phyloP scores from a whole-genome alignment of 2,113 vertebrate genomes.

The Xenopus tropicalis region DNA sequence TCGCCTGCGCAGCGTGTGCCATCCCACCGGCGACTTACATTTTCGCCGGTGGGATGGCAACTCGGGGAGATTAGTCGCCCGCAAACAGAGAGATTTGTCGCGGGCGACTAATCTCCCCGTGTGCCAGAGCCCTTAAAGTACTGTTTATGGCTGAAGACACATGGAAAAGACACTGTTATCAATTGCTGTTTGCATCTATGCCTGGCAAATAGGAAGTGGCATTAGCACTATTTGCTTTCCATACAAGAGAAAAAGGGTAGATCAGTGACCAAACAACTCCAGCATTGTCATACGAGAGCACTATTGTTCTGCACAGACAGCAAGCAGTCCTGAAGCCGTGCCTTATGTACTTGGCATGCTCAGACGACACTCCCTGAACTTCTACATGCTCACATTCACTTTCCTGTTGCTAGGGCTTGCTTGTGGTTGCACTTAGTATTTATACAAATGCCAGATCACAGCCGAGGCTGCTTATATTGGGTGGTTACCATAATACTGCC shows the following conservation, averaged over 20 bases:
- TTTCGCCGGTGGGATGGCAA: no score
- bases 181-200: not conserved
- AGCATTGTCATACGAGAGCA: not conserved
- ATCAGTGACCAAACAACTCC: not conserved
- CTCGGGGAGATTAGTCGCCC: no score
- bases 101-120: no score
- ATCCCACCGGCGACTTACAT: no score
- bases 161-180: not conserved
- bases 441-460: no score
- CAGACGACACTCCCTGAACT: not conserved
- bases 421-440: constrained; percentile 11
- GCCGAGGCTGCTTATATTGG: no score
- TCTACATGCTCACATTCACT: not conserved
- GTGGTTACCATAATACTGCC: no score
- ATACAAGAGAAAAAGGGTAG: not conserved
- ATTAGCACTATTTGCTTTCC: not conserved
- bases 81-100: no score
- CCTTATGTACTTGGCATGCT: constrained; percentile 12
- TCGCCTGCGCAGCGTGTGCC: no score
- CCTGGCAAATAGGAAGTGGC: not conserved
- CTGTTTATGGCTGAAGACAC: no score
- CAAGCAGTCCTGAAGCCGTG: not conserved
- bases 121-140: no score
- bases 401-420: no score
- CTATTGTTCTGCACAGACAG: not conserved